Percentiles rank a stretch among this genome's conserved stretches.
These are phyloP conservation scores for Lepilemur ruficaudatus DNA, from an alignment of 2,797 vertebrate species.

Conservation along the genomic window DNA sequence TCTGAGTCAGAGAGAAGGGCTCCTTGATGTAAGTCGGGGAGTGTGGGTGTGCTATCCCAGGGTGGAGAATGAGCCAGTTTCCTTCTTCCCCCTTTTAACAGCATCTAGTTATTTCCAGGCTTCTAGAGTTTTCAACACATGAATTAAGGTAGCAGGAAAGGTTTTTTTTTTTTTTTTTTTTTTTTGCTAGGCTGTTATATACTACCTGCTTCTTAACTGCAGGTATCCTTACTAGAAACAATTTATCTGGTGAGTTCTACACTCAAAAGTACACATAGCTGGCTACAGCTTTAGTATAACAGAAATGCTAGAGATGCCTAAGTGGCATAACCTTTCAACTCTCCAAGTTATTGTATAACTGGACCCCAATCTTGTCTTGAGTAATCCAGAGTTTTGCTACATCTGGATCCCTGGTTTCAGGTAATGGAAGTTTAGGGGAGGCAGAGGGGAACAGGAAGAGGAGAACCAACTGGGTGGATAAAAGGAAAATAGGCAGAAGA, in stretches of 20 bases:
- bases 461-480: neutral
- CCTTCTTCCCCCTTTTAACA: neutral
- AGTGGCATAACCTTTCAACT: neutral
- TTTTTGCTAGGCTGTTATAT: neutral
- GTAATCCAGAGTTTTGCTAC: neutral
- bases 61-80: neutral
- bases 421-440: neutral
- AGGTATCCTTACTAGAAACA: neutral
- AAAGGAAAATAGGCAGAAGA: neutral
- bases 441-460: neutral
- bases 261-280: neutral
- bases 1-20: neutral
- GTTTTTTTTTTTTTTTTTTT: too few species aligned
- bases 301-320: neutral
- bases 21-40: neutral
- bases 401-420: neutral
- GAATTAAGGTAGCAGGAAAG: neutral
- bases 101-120: neutral
- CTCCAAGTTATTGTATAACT: neutral
- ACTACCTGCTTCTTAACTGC: neutral
- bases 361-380: neutral
- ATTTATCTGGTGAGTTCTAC: neutral
- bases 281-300: neutral
- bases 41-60: neutral
- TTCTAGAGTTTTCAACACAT: neutral